Percentiles rank a stretch among this genome's conserved stretches.
phyloP scores from a whole-genome alignment of 2,113 vertebrate genomes.

The Pangasianodon gigas region DNA sequence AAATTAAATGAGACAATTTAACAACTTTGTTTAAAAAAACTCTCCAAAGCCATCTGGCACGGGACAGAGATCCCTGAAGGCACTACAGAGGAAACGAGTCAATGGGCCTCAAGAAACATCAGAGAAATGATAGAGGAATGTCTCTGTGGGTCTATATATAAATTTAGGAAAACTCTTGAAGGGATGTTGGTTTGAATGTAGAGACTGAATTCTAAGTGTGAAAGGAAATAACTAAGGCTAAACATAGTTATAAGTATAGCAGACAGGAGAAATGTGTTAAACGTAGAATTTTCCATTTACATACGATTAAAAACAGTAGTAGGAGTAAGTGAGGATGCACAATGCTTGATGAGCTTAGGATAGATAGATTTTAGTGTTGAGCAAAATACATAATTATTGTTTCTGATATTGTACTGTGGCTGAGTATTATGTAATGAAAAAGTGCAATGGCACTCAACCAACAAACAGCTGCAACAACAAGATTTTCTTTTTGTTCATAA shows the following conservation, averaged over 20 bases:
- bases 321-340: background rate
- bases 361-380: background rate
- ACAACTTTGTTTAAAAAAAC: conserved; percentile 63
- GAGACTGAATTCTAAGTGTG: background rate
- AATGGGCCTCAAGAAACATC: conserved; percentile 1
- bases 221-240: background rate
- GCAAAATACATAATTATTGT: background rate
- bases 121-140: conserved; percentile 15
- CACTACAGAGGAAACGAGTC: conserved; percentile 31
- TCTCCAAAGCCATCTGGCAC: conserved; percentile 47
- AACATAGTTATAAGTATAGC: background rate
- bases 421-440: background rate
- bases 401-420: background rate
- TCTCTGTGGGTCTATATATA: conserved; percentile 33
- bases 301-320: background rate
- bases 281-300: background rate
- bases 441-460: background rate
- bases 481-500: background rate
- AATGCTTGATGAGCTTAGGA: background rate
- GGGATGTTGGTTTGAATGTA: background rate
- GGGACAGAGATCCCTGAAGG: conserved; percentile 25
- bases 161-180: background rate
- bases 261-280: background rate
- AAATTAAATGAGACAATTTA: conserved; percentile 71
- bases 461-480: background rate